phyloP scores from a whole-genome alignment of 2,113 vertebrate species.

The Atherinomorus stipes region DNA sequence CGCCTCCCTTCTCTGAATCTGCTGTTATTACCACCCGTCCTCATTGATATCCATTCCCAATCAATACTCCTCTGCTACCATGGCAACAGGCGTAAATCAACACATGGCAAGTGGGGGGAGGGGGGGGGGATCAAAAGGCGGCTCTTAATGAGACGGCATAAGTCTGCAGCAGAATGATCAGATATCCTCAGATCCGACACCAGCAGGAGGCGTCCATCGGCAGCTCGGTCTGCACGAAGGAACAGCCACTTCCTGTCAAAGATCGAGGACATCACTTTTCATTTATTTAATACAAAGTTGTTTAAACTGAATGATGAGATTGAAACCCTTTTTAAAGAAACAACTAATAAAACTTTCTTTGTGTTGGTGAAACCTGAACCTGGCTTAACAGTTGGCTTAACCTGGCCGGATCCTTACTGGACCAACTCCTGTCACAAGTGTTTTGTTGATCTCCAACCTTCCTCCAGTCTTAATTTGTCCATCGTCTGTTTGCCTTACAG shows the following conservation, averaged over 20 bases:
- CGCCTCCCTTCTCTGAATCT: slow-evolving; percentile 11
- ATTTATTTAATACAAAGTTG: too few species aligned
- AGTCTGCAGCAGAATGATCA: slow-evolving; percentile 48
- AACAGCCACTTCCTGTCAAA: too few species aligned
- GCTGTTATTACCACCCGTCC: slow-evolving; percentile 62
- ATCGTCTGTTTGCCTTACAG: slow-evolving; percentile 61
- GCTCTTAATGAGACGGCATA: slow-evolving; percentile 64
- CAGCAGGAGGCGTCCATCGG: too few species aligned
- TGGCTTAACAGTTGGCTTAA: neutral
- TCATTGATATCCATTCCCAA: slow-evolving; percentile 75
- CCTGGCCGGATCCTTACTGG: too few species aligned
- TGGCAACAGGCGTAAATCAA: slow-evolving; percentile 68
- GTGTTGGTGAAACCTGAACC: neutral
- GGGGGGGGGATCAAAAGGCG: slow-evolving; percentile 44
- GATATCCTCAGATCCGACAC: neutral
- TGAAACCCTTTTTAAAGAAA: too few species aligned
- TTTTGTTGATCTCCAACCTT: neutral
- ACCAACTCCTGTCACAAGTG: too few species aligned
- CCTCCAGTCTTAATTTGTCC: neutral
- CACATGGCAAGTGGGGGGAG: neutral
- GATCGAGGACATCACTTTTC: too few species aligned
- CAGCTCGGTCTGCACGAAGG: too few species aligned
- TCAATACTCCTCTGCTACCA: slow-evolving; percentile 68
- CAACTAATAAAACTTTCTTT: too few species aligned
- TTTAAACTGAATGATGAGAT: too few species aligned